These are phyloP conservation scores for Macroramphosus scolopax DNA, from an alignment of 2,797 vertebrate species.

Conservation along the genomic window DNA sequence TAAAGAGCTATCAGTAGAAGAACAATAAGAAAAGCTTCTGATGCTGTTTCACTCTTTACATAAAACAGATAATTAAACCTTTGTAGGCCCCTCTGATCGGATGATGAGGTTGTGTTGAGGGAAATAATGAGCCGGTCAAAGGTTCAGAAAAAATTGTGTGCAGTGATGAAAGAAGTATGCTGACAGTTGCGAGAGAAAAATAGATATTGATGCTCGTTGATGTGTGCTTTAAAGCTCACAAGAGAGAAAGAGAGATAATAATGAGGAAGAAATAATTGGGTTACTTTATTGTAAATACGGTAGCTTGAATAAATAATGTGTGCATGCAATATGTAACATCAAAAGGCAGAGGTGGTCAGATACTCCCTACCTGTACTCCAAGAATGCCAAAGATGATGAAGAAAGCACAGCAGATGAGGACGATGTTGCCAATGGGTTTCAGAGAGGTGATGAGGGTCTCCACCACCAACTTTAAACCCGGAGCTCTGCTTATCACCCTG, in stretches of 20 bases:
- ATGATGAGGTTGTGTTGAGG: constrained; percentile 19
- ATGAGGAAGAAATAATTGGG: no score
- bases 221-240: no score
- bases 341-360: background rate
- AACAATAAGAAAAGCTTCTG: constrained; percentile 34
- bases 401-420: constrained; percentile 98
- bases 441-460: constrained; percentile 98
- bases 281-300: no score
- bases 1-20: constrained; percentile 85
- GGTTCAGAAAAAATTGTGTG: constrained; percentile 28
- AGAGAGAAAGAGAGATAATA: no score
- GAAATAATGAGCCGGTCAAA: constrained; percentile 47
- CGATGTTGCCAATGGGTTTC: constrained; percentile 97
- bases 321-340: constrained; percentile 3
- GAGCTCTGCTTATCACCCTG: constrained; percentile 97
- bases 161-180: no score
- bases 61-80: constrained; percentile 21
- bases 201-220: background rate
- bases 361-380: constrained; percentile 88
- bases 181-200: no score
- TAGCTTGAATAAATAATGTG: background rate
- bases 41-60: constrained; percentile 9
- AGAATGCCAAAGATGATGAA: constrained; percentile 99
- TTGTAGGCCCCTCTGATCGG: constrained; percentile 3
- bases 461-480: constrained; percentile 95